Conservation (phyloP, 2,888 invertebrate genomes). For the Dolichomitus sp. region DNA sequence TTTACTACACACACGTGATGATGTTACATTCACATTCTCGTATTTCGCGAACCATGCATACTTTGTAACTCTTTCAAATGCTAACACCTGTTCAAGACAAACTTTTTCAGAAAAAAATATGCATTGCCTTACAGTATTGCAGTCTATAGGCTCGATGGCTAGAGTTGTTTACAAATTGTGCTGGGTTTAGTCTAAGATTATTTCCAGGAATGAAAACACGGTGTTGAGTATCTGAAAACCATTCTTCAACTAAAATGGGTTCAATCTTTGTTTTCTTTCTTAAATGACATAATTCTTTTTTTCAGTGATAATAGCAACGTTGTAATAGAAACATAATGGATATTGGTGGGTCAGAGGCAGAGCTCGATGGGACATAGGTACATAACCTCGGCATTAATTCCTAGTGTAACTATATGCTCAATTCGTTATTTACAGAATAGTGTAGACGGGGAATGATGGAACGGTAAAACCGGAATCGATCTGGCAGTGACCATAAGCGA, state of each 20-base stretch:
- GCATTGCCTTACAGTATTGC: background rate
- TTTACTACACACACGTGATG: background rate
- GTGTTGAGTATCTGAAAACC: background rate
- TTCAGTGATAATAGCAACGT: background rate
- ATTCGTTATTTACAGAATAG: constrained; percentile 11
- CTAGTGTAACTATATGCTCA: background rate
- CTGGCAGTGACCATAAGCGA: constrained; percentile 23
- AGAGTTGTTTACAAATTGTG: background rate
- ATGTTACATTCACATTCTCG: background rate
- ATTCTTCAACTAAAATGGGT: background rate
- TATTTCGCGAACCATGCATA: background rate
- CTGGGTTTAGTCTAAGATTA: background rate
- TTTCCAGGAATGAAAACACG: background rate
- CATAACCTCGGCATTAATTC: constrained; percentile 3
- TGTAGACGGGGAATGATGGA: background rate
- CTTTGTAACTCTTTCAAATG: background rate
- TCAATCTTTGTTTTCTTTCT: background rate
- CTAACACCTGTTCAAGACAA: constrained; percentile 16
- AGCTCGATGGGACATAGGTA: background rate
- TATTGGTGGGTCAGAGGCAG: background rate
- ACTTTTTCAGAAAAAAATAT: background rate
- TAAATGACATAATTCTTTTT: background rate
- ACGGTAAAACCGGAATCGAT: constrained; percentile 44
- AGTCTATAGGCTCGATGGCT: background rate
- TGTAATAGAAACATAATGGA: background rate